Evolutionary conservation across 2,888 invertebrate genomes (phyloP).

Genomic region (Parnassius glacialis): DNA sequence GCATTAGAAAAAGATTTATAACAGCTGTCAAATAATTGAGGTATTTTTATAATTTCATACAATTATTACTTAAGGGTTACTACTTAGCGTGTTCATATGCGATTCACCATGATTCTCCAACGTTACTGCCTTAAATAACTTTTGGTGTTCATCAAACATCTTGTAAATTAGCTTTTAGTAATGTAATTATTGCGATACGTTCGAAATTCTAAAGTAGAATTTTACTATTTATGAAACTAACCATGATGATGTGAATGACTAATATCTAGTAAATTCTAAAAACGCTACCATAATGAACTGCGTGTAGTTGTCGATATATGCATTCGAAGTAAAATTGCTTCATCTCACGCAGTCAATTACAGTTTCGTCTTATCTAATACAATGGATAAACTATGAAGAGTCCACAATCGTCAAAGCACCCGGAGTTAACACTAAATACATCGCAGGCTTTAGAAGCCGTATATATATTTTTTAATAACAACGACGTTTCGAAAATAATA

Average conservation of each 20-base stretch:
- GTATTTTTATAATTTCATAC: conserved; percentile 37
- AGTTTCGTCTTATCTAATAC: conserved; percentile 64
- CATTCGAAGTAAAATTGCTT: conserved; percentile 8
- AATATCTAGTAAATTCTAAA: conserved; percentile 74
- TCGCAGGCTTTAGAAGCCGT: conserved; percentile 76
- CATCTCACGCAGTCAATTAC: conserved; percentile 47
- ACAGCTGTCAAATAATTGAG: conserved; percentile 47
- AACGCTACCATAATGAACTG: conserved; percentile 59
- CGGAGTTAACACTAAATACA: conserved; percentile 78
- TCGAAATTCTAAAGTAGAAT: conserved; percentile 42
- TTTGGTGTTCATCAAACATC: conserved; percentile 63
- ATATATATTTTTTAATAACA: conserved; percentile 52
- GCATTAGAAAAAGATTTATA: conserved; percentile 41
- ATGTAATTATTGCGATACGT: conserved; percentile 45
- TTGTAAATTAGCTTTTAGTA: conserved; percentile 51
- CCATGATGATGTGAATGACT: conserved; percentile 66
- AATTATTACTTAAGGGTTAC: conserved; percentile 24
- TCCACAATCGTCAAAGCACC: conserved; percentile 81
- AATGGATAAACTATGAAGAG: conserved; percentile 74
- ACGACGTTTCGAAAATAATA: conserved; percentile 75
- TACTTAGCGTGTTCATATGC: conserved; percentile 25
- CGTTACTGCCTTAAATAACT: conserved; percentile 29
- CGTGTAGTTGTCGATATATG: conserved; percentile 23
- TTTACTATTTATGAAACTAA: conserved; percentile 42
- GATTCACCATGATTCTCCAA: conserved; percentile 22